Conservation (phyloP, 1,140 invertebrate genomes). For the Atta cephalotes region DNA sequence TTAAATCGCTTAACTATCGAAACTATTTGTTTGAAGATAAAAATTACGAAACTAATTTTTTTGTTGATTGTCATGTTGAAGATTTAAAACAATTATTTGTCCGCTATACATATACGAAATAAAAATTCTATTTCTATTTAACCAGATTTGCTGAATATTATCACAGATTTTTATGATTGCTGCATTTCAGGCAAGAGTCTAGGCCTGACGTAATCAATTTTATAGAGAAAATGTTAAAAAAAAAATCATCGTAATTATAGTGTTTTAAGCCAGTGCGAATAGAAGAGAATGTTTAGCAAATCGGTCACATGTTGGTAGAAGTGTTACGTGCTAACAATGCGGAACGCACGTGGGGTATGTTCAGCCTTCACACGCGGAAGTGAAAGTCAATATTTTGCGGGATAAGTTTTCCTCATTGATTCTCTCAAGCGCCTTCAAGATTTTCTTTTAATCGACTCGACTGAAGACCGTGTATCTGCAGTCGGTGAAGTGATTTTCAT, state of each 20-base stretch:
- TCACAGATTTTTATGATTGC: not conserved
- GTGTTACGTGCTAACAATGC: conserved; percentile 51
- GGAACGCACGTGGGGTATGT: conserved; percentile 63
- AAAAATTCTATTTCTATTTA: no score
- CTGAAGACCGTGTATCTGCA: not conserved
- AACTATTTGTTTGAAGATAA: not conserved
- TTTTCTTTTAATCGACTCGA: conserved; percentile 16
- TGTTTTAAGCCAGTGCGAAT: not conserved
- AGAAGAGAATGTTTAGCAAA: conserved; percentile 25
- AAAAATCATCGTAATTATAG: not conserved
- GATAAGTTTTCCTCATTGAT: conserved; percentile 77
- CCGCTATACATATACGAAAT: not conserved
- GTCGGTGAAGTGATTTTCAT: conserved; percentile 52
- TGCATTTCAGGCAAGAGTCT: not conserved
- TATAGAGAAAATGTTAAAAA: not conserved
- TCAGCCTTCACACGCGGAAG: conserved; percentile 78
- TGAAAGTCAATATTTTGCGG: conserved; percentile 76
- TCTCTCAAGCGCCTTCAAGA: conserved; percentile 35
- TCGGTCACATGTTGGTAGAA: conserved; percentile 28
- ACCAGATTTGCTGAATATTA: not conserved
- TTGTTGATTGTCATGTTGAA: not conserved
- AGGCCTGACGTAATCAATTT: not conserved
- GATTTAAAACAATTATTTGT: not conserved
- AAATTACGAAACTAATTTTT: conserved; percentile 12
- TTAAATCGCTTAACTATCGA: conserved; percentile 1